A percentile compares a stretch with the other conserved stretches of the same genome.
Evolutionary conservation across 2,113 vertebrate species (phyloP).

Genomic region (Callithrix jacchus): DNA sequence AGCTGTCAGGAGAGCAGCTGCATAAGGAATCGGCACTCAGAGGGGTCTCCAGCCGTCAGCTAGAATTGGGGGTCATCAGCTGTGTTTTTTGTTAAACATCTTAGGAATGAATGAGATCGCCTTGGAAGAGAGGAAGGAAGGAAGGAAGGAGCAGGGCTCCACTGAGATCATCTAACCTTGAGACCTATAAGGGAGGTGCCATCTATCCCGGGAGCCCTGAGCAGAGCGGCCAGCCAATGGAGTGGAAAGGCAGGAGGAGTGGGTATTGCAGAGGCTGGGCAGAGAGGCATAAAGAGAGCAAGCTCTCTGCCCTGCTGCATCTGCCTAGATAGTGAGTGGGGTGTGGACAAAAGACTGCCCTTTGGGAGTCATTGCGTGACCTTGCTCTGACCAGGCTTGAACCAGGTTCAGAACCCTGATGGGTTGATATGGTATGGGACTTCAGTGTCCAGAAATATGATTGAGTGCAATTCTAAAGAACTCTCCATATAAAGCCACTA

Average conservation of each 20-base stretch:
- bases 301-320: background rate
- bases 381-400: background rate
- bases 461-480: background rate
- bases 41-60: background rate
- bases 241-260: background rate
- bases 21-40: background rate
- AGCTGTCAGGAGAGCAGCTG: background rate
- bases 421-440: background rate
- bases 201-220: accelerated
- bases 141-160: background rate
- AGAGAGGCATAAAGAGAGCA: background rate
- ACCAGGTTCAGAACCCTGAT: background rate
- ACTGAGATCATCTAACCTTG: too few species aligned
- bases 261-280: background rate
- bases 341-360: background rate
- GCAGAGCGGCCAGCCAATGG: too few species aligned
- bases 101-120: background rate
- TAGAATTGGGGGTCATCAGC: background rate
- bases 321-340: background rate
- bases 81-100: background rate
- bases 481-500: background rate
- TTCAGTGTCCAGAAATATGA: background rate
- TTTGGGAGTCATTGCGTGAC: background rate
- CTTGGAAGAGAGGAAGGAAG: background rate
- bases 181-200: accelerated